These are phyloP conservation scores for Onthophagus taurus DNA, from an alignment of 1,140 invertebrate genomes.

Conservation along the genomic window DNA sequence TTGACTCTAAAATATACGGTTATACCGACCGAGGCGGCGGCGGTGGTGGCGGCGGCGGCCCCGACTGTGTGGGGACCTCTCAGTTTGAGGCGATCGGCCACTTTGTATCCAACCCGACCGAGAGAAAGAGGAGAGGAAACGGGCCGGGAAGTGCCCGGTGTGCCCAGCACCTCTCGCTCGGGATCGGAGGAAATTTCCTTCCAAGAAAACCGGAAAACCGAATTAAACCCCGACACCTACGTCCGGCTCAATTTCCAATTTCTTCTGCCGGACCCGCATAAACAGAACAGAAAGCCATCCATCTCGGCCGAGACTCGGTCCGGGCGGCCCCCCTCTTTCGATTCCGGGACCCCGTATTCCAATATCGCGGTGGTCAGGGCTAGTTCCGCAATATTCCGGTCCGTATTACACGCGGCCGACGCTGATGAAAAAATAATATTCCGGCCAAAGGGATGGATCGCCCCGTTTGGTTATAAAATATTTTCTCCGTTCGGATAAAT, in stretches of 20 bases:
- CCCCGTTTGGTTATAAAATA: slow-evolving; percentile 7
- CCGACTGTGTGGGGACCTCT: too few relatives aligned
- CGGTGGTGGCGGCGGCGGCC: too few relatives aligned
- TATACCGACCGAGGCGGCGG: too few relatives aligned
- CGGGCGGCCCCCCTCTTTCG: slow-evolving; percentile 18
- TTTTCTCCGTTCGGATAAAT: slow-evolving; percentile 1
- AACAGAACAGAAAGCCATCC: slow-evolving; percentile 27
- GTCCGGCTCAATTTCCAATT: slow-evolving; percentile 28
- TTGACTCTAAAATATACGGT: slow-evolving; percentile 13
- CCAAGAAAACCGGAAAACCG: too few relatives aligned
- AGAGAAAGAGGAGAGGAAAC: too few relatives aligned
- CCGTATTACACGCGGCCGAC: slow-evolving; percentile 23
- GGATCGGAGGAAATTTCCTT: slow-evolving; percentile 1
- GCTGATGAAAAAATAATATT: slow-evolving; percentile 27
- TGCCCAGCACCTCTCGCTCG: too few relatives aligned
- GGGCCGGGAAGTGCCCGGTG: too few relatives aligned
- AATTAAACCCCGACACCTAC: slow-evolving; percentile 15
- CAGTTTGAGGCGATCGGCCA: too few relatives aligned
- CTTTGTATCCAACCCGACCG: too few relatives aligned
- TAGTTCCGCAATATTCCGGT: slow-evolving; percentile 22
- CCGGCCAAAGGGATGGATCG: neutral
- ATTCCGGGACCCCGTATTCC: slow-evolving; percentile 14
- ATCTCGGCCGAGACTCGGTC: slow-evolving; percentile 12
- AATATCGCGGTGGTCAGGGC: neutral
- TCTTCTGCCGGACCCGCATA: slow-evolving; percentile 23